phyloP scores from a whole-genome alignment of 1,140 invertebrate genomes.

The Ephestia elutella region DNA sequence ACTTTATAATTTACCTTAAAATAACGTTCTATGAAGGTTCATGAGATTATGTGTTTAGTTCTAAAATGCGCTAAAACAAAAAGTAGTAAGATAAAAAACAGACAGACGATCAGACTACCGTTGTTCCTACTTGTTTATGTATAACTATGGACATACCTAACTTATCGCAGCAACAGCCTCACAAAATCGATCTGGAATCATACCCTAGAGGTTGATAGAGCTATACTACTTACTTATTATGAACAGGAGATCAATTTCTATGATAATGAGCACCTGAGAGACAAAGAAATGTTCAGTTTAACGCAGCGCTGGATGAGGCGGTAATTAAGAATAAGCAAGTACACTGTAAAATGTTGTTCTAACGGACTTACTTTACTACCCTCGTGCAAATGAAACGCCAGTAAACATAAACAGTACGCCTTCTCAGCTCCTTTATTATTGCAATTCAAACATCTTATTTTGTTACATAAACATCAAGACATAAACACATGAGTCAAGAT shows the following conservation, averaged over 20 bases:
- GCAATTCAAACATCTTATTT: not conserved
- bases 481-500: too few species aligned
- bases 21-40: too few species aligned
- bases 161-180: too few species aligned
- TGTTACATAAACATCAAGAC: not conserved
- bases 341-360: constrained; percentile 15
- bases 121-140: too few species aligned
- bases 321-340: constrained; percentile 17
- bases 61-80: too few species aligned
- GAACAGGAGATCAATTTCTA: constrained; percentile 9
- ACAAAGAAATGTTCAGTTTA: constrained; percentile 7
- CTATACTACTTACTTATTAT: too few species aligned
- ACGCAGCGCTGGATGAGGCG: constrained; percentile 6
- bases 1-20: too few species aligned
- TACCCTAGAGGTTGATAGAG: too few species aligned
- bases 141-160: too few species aligned
- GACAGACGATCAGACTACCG: too few species aligned
- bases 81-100: too few species aligned
- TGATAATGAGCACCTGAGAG: constrained; percentile 5
- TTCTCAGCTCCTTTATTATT: constrained; percentile 12
- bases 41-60: not conserved
- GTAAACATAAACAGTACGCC: constrained; percentile 42
- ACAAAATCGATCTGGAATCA: too few species aligned
- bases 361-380: constrained; percentile 29
- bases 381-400: constrained; percentile 39